These are phyloP conservation scores for Simalia tracyae DNA, from an alignment of 2,797 vertebrate species.

Conservation along the genomic window DNA sequence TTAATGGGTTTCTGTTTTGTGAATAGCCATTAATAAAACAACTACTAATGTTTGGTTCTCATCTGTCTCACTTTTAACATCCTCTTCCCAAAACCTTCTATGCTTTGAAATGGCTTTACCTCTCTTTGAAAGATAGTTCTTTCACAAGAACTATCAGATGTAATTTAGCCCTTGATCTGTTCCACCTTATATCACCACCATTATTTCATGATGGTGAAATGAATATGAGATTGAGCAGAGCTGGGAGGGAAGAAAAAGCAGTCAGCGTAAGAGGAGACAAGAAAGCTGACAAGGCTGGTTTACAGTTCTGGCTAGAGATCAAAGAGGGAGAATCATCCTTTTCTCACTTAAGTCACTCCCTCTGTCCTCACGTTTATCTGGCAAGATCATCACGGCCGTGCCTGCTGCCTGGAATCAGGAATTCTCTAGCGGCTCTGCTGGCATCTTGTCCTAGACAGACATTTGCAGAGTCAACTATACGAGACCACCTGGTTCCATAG, in stretches of 20 bases:
- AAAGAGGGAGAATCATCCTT: neutral
- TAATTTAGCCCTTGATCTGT: neutral
- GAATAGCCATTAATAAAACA: neutral
- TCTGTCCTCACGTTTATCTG: neutral
- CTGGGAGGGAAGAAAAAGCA: neutral
- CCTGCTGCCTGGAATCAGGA: neutral
- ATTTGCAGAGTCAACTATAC: neutral
- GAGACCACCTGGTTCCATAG: neutral
- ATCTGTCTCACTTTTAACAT: neutral
- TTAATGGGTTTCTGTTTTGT: neutral
- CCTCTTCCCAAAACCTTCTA: neutral
- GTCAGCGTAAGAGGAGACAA: neutral
- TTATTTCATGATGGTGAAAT: neutral
- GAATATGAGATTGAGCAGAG: slow-evolving; percentile 22
- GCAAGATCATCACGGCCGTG: neutral
- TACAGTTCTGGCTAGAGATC: slow-evolving; percentile 20
- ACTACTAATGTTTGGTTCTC: neutral
- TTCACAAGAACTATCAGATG: neutral
- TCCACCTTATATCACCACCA: neutral
- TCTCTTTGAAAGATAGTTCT: neutral
- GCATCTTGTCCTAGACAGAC: neutral
- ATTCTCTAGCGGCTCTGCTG: neutral
- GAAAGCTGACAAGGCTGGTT: neutral
- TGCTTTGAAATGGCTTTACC: neutral
- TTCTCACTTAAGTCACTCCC: neutral